Conservation (phyloP, 2,888 invertebrate genomes). For the Psylliodes chrysocephalus region DNA sequence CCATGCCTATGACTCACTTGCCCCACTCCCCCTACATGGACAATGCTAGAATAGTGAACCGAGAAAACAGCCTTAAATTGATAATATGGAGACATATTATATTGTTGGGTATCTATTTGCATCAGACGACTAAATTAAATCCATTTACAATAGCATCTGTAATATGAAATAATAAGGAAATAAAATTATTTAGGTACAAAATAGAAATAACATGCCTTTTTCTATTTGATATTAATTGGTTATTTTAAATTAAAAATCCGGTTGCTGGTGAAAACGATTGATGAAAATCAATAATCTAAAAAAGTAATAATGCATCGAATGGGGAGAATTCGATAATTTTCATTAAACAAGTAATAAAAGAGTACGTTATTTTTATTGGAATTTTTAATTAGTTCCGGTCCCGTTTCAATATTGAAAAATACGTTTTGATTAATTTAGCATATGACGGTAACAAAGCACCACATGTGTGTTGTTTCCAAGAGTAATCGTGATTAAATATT, state of each 20-base stretch:
- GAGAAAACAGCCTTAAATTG: no score
- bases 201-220: no score
- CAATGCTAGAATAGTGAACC: no score
- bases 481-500: constrained; percentile 61
- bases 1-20: no score
- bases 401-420: constrained; percentile 59
- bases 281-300: constrained; percentile 26
- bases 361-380: constrained; percentile 59
- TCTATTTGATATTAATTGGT: no score
- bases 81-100: no score
- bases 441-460: constrained; percentile 57
- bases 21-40: no score
- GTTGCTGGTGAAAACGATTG: background rate
- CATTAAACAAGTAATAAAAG: constrained; percentile 55
- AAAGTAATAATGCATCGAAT: constrained; percentile 35
- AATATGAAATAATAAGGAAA: no score
- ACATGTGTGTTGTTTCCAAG: constrained; percentile 55
- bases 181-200: no score
- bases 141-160: no score
- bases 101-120: no score
- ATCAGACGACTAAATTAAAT: no score
- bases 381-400: constrained; percentile 59
- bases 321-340: constrained; percentile 40
- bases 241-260: constrained; percentile 1
- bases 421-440: constrained; percentile 61